Conservation (phyloP, 92 coral and sea anemone genomes). For the Montipora capitata region DNA sequence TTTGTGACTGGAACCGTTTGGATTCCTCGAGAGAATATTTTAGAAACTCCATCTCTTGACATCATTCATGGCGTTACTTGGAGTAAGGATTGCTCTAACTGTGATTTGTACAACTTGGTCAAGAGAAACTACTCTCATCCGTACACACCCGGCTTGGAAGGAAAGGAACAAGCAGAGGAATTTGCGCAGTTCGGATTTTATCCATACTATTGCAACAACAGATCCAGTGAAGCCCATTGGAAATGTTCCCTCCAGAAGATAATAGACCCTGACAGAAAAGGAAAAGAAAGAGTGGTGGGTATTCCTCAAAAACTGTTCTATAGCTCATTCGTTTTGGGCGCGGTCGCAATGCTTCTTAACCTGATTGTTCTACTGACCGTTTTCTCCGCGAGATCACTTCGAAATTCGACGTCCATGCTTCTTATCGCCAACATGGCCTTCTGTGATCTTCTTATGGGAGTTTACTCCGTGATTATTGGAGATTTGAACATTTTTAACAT, state of each 20-base stretch:
- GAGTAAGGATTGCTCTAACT: conserved; percentile 33
- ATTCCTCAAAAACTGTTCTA: conserved; percentile 32
- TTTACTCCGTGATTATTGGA: conserved; percentile 28
- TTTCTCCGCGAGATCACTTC: conserved; percentile 8
- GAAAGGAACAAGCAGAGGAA: background rate
- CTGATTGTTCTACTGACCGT: conserved; percentile 15
- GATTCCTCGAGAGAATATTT: conserved; percentile 35
- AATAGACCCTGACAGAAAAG: background rate
- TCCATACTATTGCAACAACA: background rate
- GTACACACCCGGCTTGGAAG: background rate
- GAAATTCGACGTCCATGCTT: conserved; percentile 31
- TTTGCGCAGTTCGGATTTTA: conserved; percentile 26
- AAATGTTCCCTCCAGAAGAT: background rate
- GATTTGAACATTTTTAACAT: conserved; percentile 32
- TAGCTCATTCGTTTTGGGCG: conserved; percentile 22
- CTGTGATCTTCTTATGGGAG: conserved; percentile 36
- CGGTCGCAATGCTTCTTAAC: conserved; percentile 18
- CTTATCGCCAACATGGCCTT: conserved; percentile 45
- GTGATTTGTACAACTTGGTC: background rate
- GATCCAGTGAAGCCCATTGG: background rate
- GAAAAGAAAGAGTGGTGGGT: background rate
- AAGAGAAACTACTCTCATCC: background rate
- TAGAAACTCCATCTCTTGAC: conserved; percentile 11
- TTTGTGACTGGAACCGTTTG: conserved; percentile 16
- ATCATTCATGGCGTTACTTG: conserved; percentile 14